These are phyloP conservation scores for Phengaris alcon DNA, from an alignment of 2,888 invertebrate species.

Conservation along the genomic window DNA sequence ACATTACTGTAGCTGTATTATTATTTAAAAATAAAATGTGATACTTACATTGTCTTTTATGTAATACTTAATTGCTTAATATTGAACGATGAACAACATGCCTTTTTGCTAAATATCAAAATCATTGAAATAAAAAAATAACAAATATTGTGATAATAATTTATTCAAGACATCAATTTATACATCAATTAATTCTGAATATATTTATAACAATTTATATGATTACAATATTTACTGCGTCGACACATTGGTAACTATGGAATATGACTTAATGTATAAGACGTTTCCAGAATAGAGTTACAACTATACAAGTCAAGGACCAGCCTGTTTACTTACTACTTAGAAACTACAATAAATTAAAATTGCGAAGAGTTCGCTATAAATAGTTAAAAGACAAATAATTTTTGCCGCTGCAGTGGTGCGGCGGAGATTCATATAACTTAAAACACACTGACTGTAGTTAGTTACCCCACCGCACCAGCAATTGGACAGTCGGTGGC, in stretches of 20 bases:
- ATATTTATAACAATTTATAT: slow-evolving; percentile 73
- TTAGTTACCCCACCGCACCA: neutral
- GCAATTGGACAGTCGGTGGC: neutral
- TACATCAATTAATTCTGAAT: slow-evolving; percentile 71
- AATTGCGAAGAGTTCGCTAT: slow-evolving; percentile 37
- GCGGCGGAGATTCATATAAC: neutral
- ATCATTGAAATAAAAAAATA: slow-evolving; percentile 36
- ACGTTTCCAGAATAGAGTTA: slow-evolving; percentile 55
- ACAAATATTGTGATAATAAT: slow-evolving; percentile 64
- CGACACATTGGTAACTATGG: slow-evolving; percentile 42
- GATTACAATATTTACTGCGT: slow-evolving; percentile 57
- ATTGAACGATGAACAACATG: neutral
- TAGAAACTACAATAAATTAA: slow-evolving; percentile 39
- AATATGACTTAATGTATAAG: slow-evolving; percentile 44
- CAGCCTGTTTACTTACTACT: slow-evolving; percentile 66
- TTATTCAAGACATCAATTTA: slow-evolving; percentile 77
- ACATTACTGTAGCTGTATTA: slow-evolving; percentile 65
- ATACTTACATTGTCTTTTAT: neutral
- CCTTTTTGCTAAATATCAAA: too few relatives aligned
- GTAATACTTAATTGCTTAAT: neutral
- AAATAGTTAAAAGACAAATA: slow-evolving; percentile 24
- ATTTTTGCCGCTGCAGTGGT: neutral
- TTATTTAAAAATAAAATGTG: slow-evolving; percentile 44
- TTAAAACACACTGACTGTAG: slow-evolving; percentile 8
- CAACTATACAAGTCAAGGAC: slow-evolving; percentile 55